Conservation (phyloP, 1,140 invertebrate species). For the Mycetomoellerius zeteki region DNA sequence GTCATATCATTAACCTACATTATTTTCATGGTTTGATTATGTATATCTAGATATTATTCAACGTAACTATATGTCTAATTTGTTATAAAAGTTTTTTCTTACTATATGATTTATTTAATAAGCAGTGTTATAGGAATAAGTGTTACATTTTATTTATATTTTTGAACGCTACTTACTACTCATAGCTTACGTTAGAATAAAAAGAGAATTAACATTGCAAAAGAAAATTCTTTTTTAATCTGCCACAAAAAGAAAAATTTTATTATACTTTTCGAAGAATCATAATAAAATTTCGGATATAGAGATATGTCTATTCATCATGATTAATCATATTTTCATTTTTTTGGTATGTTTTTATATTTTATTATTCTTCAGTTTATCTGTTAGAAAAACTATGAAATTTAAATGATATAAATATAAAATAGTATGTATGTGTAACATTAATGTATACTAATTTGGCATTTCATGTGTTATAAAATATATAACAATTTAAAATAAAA, state of each 20-base stretch:
- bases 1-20: neutral
- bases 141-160: neutral
- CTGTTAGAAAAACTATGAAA: neutral
- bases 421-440: neutral
- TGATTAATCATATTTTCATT: neutral
- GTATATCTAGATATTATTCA: too few relatives aligned
- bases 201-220: neutral
- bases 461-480: neutral
- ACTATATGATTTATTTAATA: neutral
- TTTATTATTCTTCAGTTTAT: neutral
- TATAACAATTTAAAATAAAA: neutral
- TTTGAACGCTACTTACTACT: neutral
- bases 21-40: too few relatives aligned
- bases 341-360: neutral
- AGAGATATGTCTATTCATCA: neutral
- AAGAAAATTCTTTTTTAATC: neutral
- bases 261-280: neutral
- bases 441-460: neutral
- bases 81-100: neutral
- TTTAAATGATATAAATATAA: neutral
- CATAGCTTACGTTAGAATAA: neutral
- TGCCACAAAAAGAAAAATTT: neutral
- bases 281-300: slow-evolving; percentile 11
- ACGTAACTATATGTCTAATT: neutral
- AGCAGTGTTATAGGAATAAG: neutral